Conservation (phyloP, 2,888 invertebrate species). For the Melanargia galathea region DNA sequence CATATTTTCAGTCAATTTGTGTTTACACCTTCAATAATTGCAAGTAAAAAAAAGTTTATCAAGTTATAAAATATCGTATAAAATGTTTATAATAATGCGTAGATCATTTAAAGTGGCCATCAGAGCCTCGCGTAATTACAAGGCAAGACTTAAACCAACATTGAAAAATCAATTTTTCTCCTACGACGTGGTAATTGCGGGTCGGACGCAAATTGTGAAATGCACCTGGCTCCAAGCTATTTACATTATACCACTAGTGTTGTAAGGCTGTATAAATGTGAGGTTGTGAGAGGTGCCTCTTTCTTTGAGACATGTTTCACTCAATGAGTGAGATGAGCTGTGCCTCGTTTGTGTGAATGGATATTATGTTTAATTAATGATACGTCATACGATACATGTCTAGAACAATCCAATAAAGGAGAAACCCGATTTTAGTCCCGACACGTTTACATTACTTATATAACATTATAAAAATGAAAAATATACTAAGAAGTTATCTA, state of each 20-base stretch:
- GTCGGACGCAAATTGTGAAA: conserved; percentile 72
- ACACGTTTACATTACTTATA: no score
- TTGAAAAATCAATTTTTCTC: conserved; percentile 73
- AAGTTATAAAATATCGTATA: conserved; percentile 7
- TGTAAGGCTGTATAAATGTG: conserved; percentile 15
- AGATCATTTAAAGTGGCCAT: conserved; percentile 38
- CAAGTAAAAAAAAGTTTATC: conserved; percentile 10
- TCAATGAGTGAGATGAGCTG: neutral
- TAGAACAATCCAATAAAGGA: no score
- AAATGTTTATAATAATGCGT: conserved; percentile 9
- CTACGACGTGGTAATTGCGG: conserved; percentile 70
- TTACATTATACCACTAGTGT: conserved; percentile 52
- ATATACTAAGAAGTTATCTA: no score
- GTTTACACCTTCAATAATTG: neutral
- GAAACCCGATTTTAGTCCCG: no score
- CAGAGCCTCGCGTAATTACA: conserved; percentile 37
- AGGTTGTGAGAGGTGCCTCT: conserved; percentile 8
- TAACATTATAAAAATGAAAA: no score
- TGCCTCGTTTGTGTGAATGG: no score
- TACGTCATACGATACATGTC: no score
- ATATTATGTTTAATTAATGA: no score
- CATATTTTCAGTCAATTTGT: neutral
- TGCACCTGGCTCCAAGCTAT: conserved; percentile 68
- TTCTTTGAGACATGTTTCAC: neutral
- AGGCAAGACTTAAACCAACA: conserved; percentile 65